A percentile compares a stretch with the other conserved stretches of the same genome.
Evolutionary conservation across 2,888 invertebrate genomes (phyloP).

Genomic region (Gryllus longicercus): DNA sequence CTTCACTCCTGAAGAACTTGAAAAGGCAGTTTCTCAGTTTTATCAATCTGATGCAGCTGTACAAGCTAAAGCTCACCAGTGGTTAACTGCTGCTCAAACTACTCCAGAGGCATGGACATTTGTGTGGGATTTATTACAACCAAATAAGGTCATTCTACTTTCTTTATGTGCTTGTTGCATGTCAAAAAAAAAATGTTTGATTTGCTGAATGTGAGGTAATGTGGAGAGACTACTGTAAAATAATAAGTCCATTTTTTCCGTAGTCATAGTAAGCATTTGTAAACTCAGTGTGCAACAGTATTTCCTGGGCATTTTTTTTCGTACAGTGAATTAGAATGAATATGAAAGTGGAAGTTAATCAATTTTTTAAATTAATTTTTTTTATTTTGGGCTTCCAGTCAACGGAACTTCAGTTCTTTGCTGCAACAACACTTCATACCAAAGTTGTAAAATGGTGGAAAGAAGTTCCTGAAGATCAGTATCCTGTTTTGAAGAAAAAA

Average conservation of each 20-base stretch:
- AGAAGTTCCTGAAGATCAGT: constrained; percentile 78
- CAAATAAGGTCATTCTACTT: constrained; percentile 63
- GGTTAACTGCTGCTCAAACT: constrained; percentile 80
- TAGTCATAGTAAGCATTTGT: no score
- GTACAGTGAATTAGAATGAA: no score
- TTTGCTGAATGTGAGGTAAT: no score
- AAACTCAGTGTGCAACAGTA: no score
- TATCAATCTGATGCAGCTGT: constrained; percentile 52
- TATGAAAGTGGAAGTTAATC: no score
- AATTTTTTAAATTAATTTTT: not conserved
- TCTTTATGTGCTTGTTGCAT: constrained; percentile 25
- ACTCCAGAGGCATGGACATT: constrained; percentile 90
- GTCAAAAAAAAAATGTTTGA: no score
- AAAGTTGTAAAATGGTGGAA: constrained; percentile 85
- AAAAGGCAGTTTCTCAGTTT: constrained; percentile 58
- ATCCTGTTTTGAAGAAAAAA: constrained; percentile 71
- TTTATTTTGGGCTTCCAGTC: constrained; percentile 53
- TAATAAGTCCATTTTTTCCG: no score
- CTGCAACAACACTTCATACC: constrained; percentile 82
- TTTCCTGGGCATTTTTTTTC: no score
- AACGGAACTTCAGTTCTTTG: constrained; percentile 90
- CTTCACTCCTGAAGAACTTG: constrained; percentile 62
- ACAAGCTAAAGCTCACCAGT: constrained; percentile 75
- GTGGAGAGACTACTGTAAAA: no score
- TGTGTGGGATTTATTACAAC: constrained; percentile 82